A percentile compares a stretch with the other conserved stretches of the same genome.
Conservation (phyloP, 2,888 invertebrate species). For the Anoplius nigerrimus region DNA sequence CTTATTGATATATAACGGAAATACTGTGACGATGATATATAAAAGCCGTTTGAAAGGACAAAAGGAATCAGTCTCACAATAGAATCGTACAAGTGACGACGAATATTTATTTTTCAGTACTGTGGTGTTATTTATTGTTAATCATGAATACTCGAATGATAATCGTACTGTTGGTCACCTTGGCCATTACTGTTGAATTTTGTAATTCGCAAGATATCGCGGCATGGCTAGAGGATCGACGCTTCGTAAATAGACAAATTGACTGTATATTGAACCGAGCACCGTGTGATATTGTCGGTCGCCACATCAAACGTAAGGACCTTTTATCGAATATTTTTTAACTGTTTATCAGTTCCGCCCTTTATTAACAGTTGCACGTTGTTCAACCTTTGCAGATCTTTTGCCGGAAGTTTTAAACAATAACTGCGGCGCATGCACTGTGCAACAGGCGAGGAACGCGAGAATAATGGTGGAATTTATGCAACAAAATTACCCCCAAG, state of each 20-base stretch:
- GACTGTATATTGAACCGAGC: conserved; percentile 79
- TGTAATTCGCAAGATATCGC: conserved; percentile 40
- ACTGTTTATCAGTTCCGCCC: neutral
- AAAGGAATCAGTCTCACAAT: too few relatives aligned
- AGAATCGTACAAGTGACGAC: too few relatives aligned
- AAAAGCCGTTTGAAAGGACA: too few relatives aligned
- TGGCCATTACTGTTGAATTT: neutral
- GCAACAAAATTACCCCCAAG: conserved; percentile 77
- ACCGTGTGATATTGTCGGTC: conserved; percentile 79
- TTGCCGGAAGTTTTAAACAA: conserved; percentile 78
- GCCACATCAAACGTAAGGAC: conserved; percentile 78
- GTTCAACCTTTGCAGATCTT: conserved; percentile 73
- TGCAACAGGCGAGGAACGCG: conserved; percentile 76
- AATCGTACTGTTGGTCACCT: conserved; percentile 12
- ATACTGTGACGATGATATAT: too few relatives aligned
- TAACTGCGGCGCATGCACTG: conserved; percentile 77
- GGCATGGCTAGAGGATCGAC: conserved; percentile 36
- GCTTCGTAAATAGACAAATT: conserved; percentile 73
- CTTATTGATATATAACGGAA: too few relatives aligned
- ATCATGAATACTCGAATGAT: conserved; percentile 29
- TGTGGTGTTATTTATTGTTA: too few relatives aligned
- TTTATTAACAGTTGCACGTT: neutral
- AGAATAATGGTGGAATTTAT: conserved; percentile 77
- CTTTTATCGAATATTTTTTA: neutral
- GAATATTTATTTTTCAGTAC: too few relatives aligned